Evolutionary conservation across 2,113 vertebrate species (phyloP).

Genomic region (Eptesicus fuscus): DNA sequence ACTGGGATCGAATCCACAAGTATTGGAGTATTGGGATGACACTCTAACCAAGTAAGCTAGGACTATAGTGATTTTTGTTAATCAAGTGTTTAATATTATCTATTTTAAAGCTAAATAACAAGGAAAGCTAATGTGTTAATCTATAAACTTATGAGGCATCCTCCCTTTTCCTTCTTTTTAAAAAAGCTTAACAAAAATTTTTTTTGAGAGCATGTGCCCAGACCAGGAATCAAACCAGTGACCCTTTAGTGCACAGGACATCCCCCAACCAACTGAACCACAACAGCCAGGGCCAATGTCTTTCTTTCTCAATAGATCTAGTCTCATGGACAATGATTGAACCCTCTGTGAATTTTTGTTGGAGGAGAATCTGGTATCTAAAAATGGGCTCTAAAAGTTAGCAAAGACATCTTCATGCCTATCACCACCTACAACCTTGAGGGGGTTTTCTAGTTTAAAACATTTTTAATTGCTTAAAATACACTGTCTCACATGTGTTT

Average conservation of each 20-base stretch:
- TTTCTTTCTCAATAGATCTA: background rate
- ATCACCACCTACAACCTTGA: background rate
- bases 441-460: background rate
- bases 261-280: no score
- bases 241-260: no score
- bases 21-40: no score
- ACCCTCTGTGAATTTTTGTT: background rate
- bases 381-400: background rate
- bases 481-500: background rate
- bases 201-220: no score
- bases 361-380: background rate
- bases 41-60: no score
- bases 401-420: background rate
- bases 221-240: no score
- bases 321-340: background rate
- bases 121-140: background rate
- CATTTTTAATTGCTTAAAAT: background rate
- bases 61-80: background rate
- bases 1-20: background rate
- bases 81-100: background rate
- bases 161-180: background rate
- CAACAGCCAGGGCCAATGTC: no score
- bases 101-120: slow-evolving; percentile 8
- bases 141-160: background rate
- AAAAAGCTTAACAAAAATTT: no score